These are phyloP conservation scores for Ameiurus melas DNA, from an alignment of 2,113 vertebrate species.

Conservation along the genomic window DNA sequence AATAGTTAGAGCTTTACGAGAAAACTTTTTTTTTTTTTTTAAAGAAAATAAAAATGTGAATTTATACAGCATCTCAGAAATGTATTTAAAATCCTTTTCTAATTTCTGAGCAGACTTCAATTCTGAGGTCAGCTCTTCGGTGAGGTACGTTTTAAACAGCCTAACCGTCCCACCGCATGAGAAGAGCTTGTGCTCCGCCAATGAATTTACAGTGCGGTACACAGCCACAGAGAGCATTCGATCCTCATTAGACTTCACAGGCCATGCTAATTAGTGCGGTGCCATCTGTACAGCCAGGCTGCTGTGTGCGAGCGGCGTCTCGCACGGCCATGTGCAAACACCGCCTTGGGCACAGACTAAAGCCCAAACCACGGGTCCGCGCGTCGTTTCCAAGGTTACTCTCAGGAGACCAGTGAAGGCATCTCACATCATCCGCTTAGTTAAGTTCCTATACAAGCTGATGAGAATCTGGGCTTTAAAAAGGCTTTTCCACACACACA, in stretches of 20 bases:
- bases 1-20: not conserved
- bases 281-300: constrained; percentile 51
- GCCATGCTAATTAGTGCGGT: constrained; percentile 51
- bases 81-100: too few relatives aligned
- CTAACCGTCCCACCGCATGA: not conserved
- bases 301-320: constrained; percentile 16
- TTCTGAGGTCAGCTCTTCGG: not conserved
- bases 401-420: constrained; percentile 4
- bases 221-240: constrained; percentile 46
- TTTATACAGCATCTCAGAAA: not conserved
- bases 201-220: constrained; percentile 20
- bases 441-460: not conserved
- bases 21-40: too few relatives aligned
- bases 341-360: constrained; percentile 19
- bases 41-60: too few relatives aligned
- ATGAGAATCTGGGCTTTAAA: not conserved
- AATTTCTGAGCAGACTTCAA: not conserved
- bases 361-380: constrained; percentile 5
- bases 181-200: not conserved
- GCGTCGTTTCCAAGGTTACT: constrained; percentile 31
- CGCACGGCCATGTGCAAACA: constrained; percentile 38
- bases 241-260: constrained; percentile 57
- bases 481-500: not conserved
- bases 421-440: not conserved
- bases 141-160: not conserved